These are phyloP conservation scores for Stegostoma tigrinum DNA, from an alignment of 2,113 vertebrate genomes.

Conservation along the genomic window DNA sequence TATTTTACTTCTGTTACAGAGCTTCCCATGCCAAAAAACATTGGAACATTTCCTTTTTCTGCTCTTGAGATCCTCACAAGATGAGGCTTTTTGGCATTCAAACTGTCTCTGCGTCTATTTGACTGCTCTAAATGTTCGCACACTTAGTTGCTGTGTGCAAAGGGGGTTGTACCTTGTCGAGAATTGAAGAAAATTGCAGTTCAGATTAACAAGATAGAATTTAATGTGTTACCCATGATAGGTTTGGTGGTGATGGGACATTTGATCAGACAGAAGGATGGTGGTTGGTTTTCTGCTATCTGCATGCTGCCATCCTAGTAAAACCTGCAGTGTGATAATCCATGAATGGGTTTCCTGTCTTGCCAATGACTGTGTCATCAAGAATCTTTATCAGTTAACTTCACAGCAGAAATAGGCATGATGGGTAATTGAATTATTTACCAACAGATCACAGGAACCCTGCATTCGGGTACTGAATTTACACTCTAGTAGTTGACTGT, in stretches of 20 bases:
- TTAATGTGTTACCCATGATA: background rate
- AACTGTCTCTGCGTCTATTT: no score
- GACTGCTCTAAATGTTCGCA: background rate
- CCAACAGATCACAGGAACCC: background rate
- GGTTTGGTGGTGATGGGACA: background rate
- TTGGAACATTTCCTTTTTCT: background rate
- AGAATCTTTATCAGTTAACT: background rate
- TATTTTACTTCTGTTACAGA: background rate
- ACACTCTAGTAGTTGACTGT: background rate
- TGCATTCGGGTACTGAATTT: background rate
- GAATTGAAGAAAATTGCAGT: background rate
- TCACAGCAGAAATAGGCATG: background rate
- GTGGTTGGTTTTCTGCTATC: no score
- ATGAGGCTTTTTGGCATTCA: background rate
- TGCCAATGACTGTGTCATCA: background rate
- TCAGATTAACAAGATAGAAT: background rate
- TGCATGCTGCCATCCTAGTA: no score
- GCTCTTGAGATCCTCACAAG: background rate
- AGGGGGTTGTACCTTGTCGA: background rate
- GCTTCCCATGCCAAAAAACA: background rate
- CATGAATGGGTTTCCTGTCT: background rate
- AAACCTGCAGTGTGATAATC: no score
- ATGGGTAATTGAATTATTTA: constrained; percentile 20
- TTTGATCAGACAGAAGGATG: no score
- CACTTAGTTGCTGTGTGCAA: background rate